Base-by-base conservation (phyloP, 1,140 invertebrate genomes). In the Papilio xuthus region DNA sequence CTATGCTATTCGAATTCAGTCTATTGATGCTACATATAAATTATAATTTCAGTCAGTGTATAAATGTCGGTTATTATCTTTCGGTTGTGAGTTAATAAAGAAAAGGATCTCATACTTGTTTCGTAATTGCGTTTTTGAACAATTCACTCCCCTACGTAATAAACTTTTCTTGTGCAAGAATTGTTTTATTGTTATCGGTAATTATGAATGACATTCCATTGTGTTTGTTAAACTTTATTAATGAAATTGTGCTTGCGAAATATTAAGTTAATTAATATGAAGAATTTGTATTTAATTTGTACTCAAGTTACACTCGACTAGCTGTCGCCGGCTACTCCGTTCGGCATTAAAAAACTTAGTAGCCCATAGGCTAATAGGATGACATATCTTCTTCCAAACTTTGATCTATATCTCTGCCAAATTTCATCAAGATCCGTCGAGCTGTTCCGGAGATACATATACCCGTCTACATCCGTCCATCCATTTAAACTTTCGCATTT, bases 81-180 rank as follows among this genome's bases (percentile, higher is more conserved):
- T 76, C 81, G 79, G 44, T 63, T 76, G 69, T 82, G n/a, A 23
- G 18, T 18, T 53, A 44, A 78, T 78, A 78, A 84, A 83, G 80
- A 84, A 89, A 85, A 87, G 85, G 83, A 85, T 85, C 80, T 86
- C 87, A 84, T 88, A 85, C 83, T 83, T 80, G 71, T 74, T 81
- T 81, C 83, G 83, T 91, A 89, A 89, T 91, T 91, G 89, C 83
- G 82, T 89, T 89, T 91, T 90, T 86, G 85, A 85, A 86, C 75
- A 79, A 80, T 85, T 86, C 86, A 78, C 84, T 84, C 81, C 69
- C 69, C 78, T 69, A 69, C 77, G 53, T 84, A 86, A 87, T 87
- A 81, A 83, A 86, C 79, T 84, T 84, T 86, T 81, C 82, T 79
- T 77, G 70, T 78, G 79, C 74, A n/a, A 50, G 80, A 81, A 80